Base-by-base conservation (phyloP, 1,140 invertebrate genomes). In the Araneus ventricosus region DNA sequence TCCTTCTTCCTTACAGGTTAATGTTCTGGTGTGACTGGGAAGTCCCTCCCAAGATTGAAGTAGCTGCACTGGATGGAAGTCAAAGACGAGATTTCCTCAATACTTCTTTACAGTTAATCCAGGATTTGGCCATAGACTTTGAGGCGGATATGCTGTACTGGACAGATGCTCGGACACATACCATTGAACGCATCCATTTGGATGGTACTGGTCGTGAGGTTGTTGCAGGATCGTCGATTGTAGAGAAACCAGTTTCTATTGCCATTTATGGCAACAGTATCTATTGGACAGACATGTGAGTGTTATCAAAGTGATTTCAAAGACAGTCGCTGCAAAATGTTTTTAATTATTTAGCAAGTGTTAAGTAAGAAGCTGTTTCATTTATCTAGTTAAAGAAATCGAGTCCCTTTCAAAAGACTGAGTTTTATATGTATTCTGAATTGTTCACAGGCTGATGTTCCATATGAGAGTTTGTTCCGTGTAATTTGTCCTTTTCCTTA, bases 151-250 rank as follows among this genome's bases (percentile, higher is more conserved):
- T 95, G 30, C 93, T 96, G 17, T 96, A 95, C 94, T 96, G 96
- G 95, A 94, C 95, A 87, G 96, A 96, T 94, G 94, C 95, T 5
- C 94, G 95, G 17, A 94, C 95, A 6, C 95, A 96, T 80, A 95
- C 94, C 87, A 96, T 96, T 96, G 97, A 94, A 96, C 95, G 96
- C 86, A 96, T 96, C 52, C 95, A 96, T 93, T 95, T 96, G 75
- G 95, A 96, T 94, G 96, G 96, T 4, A 98, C 97, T 0, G 96
- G 97, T 92, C 96, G 97, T 0, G 96, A 97, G 67, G 96, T 97
- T 0, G 97, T 99, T 22, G 97, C 99, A 0, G 98, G 98, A 95
- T 94, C 95, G 52, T 87, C 94, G 45, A 92, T 94, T 27, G 90
- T 96, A 80, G 94, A 95, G 39, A 95, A 94, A 93, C 95, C 95